Conservation (phyloP, 2,113 vertebrate species). For the Saccopteryx bilineata region DNA sequence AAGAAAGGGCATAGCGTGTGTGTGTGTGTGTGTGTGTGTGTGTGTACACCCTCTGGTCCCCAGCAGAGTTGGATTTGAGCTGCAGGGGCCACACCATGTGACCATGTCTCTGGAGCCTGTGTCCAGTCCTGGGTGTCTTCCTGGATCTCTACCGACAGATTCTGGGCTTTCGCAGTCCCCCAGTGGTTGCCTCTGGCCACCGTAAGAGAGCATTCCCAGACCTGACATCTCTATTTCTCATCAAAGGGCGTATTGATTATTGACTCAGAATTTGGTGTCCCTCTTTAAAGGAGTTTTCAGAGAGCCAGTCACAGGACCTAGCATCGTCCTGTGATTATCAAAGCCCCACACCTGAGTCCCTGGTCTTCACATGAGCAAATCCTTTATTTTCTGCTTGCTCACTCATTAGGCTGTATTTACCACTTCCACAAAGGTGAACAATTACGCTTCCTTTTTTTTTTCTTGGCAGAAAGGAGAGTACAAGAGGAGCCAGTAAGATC, state of each 20-base stretch:
- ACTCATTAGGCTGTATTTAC: not conserved
- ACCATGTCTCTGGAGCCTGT: not conserved
- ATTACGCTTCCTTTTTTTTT: not conserved
- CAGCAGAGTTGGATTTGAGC: accelerated
- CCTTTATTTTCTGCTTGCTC: not conserved
- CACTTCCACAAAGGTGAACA: not conserved
- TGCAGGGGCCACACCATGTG: not conserved
- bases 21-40: too few relatives aligned
- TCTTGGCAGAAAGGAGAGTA: not conserved
- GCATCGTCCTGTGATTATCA: accelerated
- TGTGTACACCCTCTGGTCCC: too few relatives aligned
- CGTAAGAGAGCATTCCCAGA: not conserved
- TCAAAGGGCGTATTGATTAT: not conserved
- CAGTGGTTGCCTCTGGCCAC: not conserved
- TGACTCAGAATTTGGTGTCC: not conserved
- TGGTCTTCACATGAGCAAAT: not conserved
- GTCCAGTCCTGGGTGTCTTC: not conserved
- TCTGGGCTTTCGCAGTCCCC: not conserved
- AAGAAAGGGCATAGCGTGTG: not conserved
- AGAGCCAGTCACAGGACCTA: not conserved
- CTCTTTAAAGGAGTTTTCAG: not conserved
- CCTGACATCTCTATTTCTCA: not conserved
- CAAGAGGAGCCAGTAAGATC: accelerated
- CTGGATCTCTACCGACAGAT: not conserved
- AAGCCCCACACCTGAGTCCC: too few relatives aligned